Evolutionary conservation across 1,140 invertebrate species (phyloP), one percentile per base, ranked within the genome.

Genomic region (Steinernema khuongi): DNA sequence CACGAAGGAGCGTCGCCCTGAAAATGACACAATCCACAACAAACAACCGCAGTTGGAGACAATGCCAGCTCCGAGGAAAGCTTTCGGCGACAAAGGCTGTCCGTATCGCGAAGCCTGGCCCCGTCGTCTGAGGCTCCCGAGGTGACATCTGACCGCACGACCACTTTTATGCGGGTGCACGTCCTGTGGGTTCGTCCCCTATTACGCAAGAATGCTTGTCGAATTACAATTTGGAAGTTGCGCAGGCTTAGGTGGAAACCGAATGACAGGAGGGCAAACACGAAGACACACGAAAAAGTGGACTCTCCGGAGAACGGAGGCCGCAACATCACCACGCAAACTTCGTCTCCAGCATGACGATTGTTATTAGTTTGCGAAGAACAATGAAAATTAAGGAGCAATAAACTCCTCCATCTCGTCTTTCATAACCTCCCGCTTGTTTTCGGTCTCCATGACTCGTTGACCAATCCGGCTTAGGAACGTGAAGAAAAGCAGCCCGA

Each of bases 191-290:
- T 60, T 60, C 19, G 26, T 17, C 11, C 7, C 4, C 50, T 26
- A 60, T 60, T 60, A 60, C 50, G 50, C 26, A 60, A 60, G 26
- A 60, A 60, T 60, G 50, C 26, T 60, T 22, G 50, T 60, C 50
- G 19, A 26, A 60, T 60, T 60, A 60, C 50, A 60, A 11, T 41
- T 41, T 41, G 36, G 7, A 7, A 41, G n/a, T 11, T n/a, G 36
- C n/a, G 36, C 7, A 41, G n/a, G 50, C 50, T 4, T n/a, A 11
- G 19, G 50, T 26, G 50, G 50, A 7, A 60, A 60, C 50, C 50
- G 19, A 60, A 60, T 60, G 50, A 60, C 50, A 22, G 14, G 7
- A n/a, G 22, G 26, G 50, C 50, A 60, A 60, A 60, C 50, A 60
- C 50, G 7, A n/a, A 41, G n/a, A 11, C 36, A 41, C 7, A 41